These are phyloP conservation scores for Torymus auratus DNA, from an alignment of 2,888 invertebrate species.

Conservation along the genomic window DNA sequence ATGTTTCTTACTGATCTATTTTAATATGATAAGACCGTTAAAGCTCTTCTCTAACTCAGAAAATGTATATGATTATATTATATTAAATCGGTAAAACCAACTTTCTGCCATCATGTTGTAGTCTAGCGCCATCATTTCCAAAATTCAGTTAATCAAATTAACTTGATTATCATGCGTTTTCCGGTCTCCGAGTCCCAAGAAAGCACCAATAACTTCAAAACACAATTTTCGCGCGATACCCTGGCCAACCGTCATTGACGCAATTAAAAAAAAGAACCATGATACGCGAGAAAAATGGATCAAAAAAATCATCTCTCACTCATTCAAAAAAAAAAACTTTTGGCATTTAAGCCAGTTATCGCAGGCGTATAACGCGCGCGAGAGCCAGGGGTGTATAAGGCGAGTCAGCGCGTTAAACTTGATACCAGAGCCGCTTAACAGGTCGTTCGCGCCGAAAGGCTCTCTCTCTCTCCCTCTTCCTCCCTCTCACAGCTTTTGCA, in stretches of 20 bases:
- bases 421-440: slow-evolving; percentile 61
- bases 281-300: background rate
- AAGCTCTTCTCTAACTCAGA: no score
- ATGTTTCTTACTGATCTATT: no score
- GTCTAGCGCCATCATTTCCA: no score
- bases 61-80: no score
- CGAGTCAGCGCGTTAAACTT: slow-evolving; percentile 50
- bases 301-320: no score
- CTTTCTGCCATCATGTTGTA: no score
- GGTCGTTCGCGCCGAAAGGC: slow-evolving; percentile 62
- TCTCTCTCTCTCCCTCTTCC: slow-evolving; percentile 29
- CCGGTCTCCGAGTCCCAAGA: background rate
- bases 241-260: slow-evolving; percentile 7
- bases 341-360: slow-evolving; percentile 48
- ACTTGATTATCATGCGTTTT: no score
- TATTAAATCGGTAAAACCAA: no score
- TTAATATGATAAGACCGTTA: no score
- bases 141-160: no score
- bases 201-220: no score
- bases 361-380: slow-evolving; percentile 35
- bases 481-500: slow-evolving; percentile 41
- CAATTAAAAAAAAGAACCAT: slow-evolving; percentile 22
- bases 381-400: slow-evolving; percentile 23
- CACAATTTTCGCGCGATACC: slow-evolving; percentile 13
- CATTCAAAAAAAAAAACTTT: slow-evolving; percentile 19